These are phyloP conservation scores for Polyploca ridens DNA, from an alignment of 2,888 invertebrate genomes.

Conservation along the genomic window DNA sequence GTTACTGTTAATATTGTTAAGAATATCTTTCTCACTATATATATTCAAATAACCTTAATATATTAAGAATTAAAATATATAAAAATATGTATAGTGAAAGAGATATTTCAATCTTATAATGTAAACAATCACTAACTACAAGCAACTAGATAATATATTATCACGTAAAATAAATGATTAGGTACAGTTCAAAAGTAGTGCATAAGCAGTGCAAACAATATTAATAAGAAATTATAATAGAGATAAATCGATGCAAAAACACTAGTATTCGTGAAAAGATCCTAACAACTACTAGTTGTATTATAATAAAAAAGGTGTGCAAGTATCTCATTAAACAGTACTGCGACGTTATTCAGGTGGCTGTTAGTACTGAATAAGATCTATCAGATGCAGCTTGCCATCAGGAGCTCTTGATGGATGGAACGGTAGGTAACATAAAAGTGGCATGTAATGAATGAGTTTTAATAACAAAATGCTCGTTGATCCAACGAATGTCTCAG, in stretches of 20 bases:
- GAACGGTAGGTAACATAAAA: slow-evolving; percentile 49
- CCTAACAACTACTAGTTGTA: slow-evolving; percentile 34
- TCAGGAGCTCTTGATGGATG: slow-evolving; percentile 59
- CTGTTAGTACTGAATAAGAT: slow-evolving; percentile 39
- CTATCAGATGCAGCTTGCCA: slow-evolving; percentile 63
- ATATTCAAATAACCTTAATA: background rate
- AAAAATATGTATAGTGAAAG: slow-evolving; percentile 18
- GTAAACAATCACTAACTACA: slow-evolving; percentile 38
- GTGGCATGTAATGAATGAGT: slow-evolving; percentile 60
- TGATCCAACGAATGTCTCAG: slow-evolving; percentile 61
- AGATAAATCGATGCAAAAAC: slow-evolving; percentile 38
- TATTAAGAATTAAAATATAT: background rate
- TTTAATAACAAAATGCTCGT: slow-evolving; percentile 57
- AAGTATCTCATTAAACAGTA: slow-evolving; percentile 34
- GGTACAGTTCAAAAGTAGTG: slow-evolving; percentile 53
- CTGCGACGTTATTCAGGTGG: slow-evolving; percentile 31
- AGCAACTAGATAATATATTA: slow-evolving; percentile 40
- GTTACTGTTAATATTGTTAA: background rate
- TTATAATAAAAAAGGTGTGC: slow-evolving; percentile 33
- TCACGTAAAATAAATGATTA: slow-evolving; percentile 36
- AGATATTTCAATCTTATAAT: slow-evolving; percentile 18
- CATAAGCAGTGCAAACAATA: slow-evolving; percentile 75
- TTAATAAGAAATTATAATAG: slow-evolving; percentile 37
- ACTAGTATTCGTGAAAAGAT: slow-evolving; percentile 35
- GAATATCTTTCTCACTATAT: slow-evolving; percentile 4